phyloP scores from a whole-genome alignment of 2,888 invertebrate species.

The Pyrrhosoma nymphula region DNA sequence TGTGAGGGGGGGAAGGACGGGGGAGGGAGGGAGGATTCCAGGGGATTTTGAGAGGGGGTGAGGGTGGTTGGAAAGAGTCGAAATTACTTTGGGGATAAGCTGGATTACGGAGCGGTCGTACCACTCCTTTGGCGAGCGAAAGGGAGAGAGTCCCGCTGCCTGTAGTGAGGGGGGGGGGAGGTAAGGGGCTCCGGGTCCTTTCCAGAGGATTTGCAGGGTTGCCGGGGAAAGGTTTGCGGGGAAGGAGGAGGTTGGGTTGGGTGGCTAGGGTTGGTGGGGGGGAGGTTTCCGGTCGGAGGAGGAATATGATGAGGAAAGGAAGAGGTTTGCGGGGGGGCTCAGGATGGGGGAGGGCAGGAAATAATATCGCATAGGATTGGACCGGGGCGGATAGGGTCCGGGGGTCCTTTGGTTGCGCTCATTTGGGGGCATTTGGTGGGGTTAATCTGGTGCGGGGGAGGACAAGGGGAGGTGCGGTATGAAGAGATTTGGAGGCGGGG shows the following conservation, averaged over 20 bases:
- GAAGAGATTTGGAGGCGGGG: not conserved
- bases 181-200: not conserved
- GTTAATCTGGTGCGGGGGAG: slow-evolving; percentile 44
- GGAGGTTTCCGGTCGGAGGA: not conserved
- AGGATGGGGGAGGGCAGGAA: slow-evolving; percentile 41
- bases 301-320: not conserved
- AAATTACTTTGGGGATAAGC: slow-evolving; percentile 75
- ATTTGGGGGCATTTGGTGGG: slow-evolving; percentile 63
- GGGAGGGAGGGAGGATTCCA: not conserved
- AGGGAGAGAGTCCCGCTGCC: not conserved
- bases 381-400: not conserved
- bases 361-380: slow-evolving; percentile 30
- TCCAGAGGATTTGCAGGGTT: slow-evolving; percentile 50
- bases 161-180: not conserved
- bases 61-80: slow-evolving; percentile 68
- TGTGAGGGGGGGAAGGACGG: not conserved
- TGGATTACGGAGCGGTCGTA: slow-evolving; percentile 71
- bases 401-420: slow-evolving; percentile 43
- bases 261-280: not conserved
- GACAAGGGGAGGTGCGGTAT: not conserved
- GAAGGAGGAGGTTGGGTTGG: not conserved
- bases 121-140: slow-evolving; percentile 5
- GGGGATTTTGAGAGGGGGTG: not conserved
- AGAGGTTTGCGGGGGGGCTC: not conserved
- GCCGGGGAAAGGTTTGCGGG: not conserved